Base-by-base conservation (phyloP, 2,888 invertebrate species). In the Agrilus biguttatus region DNA sequence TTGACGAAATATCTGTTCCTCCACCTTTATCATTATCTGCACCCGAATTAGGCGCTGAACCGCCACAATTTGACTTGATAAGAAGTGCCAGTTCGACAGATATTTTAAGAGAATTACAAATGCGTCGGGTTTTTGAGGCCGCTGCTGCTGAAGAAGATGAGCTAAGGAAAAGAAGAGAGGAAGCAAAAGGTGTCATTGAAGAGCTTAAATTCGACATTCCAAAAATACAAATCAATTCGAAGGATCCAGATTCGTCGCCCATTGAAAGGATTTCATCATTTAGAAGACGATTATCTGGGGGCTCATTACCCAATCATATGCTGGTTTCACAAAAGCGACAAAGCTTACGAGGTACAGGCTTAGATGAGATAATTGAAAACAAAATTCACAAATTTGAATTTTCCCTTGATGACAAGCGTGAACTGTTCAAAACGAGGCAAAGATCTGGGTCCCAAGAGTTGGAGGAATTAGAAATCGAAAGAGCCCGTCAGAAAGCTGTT, bases 21-120 rank as follows among this genome's bases (percentile, higher is more conserved):
- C 87, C 88, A 5, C 85, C 85, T 12, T 73, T 87, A 53, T 88
- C 88, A 0, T 70, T 87, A 40, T 88, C 88, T 0, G 79, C 87
- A 10, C 88, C 88, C 0, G 87, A 88, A 60, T 65, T 88, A 45
- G 78, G 80, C 54, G 70, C 73, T 39, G 74, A 78, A 53, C 71
- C 77, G 37, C 70, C 75, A 39, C 67, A 71, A 35, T 67, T 75
- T 38, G 69, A 71, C 41, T 65, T 68, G 2, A 64, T 87, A 33
- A 74, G 83, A 23, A 74, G 78, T 52, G 82, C 85, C 1, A 88
- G 88, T 57, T 87, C 87, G 3, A 82, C 85, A 0, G 88, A 88
- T 59, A 69, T 89, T 5, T 71, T 89, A 1, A 86, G 86, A 60
- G 87, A 87, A 60, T 74, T 79, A 37, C 83, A 85, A 10, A 84